Evolutionary conservation across 2,797 vertebrate genomes (phyloP).

Genomic region (Myotis findleyi): DNA sequence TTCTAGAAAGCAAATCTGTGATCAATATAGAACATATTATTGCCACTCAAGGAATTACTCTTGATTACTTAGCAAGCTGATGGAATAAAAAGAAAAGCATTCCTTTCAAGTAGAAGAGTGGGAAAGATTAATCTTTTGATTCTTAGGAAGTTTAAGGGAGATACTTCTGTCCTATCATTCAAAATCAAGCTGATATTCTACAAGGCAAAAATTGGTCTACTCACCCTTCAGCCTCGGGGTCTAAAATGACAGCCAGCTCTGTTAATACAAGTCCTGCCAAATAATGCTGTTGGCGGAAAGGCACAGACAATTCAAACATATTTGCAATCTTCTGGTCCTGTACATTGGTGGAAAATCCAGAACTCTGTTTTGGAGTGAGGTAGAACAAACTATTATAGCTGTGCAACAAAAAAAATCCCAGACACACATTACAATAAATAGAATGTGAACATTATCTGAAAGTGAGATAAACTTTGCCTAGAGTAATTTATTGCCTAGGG

Average conservation of each 20-base stretch:
- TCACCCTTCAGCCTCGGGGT: conserved; percentile 97
- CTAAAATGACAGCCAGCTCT: conserved; percentile 96
- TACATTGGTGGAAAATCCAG: conserved; percentile 97
- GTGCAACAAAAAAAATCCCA: neutral
- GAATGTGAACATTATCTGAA: neutral
- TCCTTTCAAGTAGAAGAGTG: neutral
- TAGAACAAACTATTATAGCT: conserved; percentile 27
- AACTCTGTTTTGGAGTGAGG: conserved; percentile 90
- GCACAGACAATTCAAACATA: conserved; percentile 98
- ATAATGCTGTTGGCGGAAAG: conserved; percentile 98
- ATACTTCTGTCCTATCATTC: neutral
- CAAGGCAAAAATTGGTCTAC: conserved; percentile 68
- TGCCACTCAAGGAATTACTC: neutral
- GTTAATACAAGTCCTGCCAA: conserved; percentile 96
- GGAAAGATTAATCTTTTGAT: neutral
- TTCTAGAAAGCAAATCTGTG: conserved; percentile 28
- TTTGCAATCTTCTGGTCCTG: conserved; percentile 99
- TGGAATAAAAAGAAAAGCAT: conserved; percentile 17
- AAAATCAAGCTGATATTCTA: neutral
- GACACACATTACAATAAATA: neutral
- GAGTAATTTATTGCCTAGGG: neutral
- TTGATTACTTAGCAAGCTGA: conserved; percentile 26
- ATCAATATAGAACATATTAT: neutral
- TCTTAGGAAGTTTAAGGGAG: neutral
- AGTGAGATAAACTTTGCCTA: neutral